Base-by-base conservation (phyloP, 1,140 invertebrate species). In the Trachymyrmex cornetzi region DNA sequence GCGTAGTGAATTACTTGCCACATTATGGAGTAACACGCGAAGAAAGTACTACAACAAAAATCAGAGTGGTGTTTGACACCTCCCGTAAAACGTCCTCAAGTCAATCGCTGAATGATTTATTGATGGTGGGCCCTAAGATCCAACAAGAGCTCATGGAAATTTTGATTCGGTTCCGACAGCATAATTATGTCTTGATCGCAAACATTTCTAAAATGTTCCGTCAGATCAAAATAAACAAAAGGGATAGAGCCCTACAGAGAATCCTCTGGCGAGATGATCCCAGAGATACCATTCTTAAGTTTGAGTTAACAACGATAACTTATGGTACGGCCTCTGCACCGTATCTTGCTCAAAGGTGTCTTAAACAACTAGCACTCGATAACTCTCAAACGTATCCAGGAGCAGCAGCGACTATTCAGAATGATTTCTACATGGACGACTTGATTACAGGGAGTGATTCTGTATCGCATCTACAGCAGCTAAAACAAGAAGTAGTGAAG, bases 261-360 rank as follows among this genome's bases (percentile, higher is more conserved):
- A 94, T 95, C 12, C 34, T 95, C 0, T 95, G 94, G 90, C 55
- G 92, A 34, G 53, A 74, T 72, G 71, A 88, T 59, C 9, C 1
- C n/a, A n/a, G n/a, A n/a, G n/a, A n/a, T n/a, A n/a, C n/a, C n/a
- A n/a, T n/a, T n/a, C n/a, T n/a, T n/a, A n/a, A n/a, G n/a, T n/a
- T n/a, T n/a, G n/a, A n/a, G n/a, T n/a, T n/a, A n/a, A n/a, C n/a
- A n/a, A n/a, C n/a, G n/a, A n/a, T n/a, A n/a, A n/a, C n/a, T n/a
- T n/a, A n/a, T n/a, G n/a, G n/a, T n/a, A n/a, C n/a, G n/a, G n/a
- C n/a, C n/a, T n/a, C n/a, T n/a, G n/a, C n/a, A n/a, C n/a, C n/a
- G n/a, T n/a, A n/a, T n/a, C n/a, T n/a, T n/a, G n/a, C n/a, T n/a
- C n/a, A n/a, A n/a, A n/a, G n/a, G n/a, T n/a, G n/a, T n/a, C n/a